Conservation (phyloP, 2,888 invertebrate genomes). For the Mechanitis messenoides region DNA sequence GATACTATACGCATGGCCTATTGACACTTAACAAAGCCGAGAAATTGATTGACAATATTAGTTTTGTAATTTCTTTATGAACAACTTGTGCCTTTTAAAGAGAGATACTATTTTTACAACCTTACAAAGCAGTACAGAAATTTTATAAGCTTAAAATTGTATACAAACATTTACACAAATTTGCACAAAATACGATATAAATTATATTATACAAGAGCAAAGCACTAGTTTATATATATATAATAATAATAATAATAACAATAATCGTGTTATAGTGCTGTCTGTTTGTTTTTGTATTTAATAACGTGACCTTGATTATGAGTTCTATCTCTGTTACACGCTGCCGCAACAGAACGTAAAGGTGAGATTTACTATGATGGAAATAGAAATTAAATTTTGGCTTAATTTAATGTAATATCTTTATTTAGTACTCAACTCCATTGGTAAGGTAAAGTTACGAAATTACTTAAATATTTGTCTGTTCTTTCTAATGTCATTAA, state of each 20-base stretch:
- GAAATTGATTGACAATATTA: no score
- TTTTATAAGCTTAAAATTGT: not conserved
- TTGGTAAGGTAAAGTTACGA: no score
- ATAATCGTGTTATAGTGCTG: not conserved
- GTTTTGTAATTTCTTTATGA: slow-evolving; percentile 1
- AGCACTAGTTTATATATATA: not conserved
- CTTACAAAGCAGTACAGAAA: not conserved
- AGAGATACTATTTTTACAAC: slow-evolving; percentile 1
- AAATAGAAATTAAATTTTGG: not conserved
- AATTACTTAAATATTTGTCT: no score
- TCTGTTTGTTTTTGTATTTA: slow-evolving; percentile 19
- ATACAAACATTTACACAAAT: not conserved
- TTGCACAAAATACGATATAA: slow-evolving; percentile 4
- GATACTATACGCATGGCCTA: no score
- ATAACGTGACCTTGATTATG: slow-evolving; percentile 55
- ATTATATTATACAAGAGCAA: not conserved
- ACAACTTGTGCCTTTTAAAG: slow-evolving; percentile 3
- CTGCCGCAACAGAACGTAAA: slow-evolving; percentile 72
- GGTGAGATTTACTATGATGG: slow-evolving; percentile 48
- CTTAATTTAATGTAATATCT: no score
- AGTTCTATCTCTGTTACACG: slow-evolving; percentile 70
- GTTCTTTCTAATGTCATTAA: no score
- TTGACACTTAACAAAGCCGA: no score
- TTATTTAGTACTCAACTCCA: no score
- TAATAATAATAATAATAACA: not conserved